Evolutionary conservation across 2,888 invertebrate genomes (phyloP).

Genomic region (Spicauda simplicius): DNA sequence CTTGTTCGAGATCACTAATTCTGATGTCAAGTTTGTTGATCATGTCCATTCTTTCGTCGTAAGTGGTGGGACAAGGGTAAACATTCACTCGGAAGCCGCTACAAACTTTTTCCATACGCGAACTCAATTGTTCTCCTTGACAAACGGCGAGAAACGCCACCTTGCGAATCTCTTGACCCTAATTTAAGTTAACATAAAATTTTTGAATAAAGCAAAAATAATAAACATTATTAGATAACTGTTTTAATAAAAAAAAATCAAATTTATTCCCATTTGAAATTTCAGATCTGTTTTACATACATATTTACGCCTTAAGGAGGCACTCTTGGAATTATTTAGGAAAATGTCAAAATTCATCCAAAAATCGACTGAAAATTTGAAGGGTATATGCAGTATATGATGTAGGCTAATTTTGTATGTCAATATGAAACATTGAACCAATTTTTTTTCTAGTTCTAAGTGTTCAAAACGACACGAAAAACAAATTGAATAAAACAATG

Average conservation of each 20-base stretch:
- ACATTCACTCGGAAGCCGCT: conserved; percentile 94
- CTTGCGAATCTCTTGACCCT: conserved; percentile 93
- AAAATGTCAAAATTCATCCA: no score
- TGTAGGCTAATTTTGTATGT: no score
- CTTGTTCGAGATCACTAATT: conserved; percentile 91
- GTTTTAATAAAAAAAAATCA: no score
- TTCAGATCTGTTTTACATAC: no score
- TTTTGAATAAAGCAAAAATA: no score
- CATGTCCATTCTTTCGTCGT: conserved; percentile 91
- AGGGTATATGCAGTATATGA: no score
- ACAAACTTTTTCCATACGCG: conserved; percentile 93
- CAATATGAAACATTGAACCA: no score
- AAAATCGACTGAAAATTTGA: no score
- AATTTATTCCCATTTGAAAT: no score
- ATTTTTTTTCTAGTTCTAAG: neutral
- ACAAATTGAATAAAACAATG: neutral
- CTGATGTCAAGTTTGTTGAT: conserved; percentile 90
- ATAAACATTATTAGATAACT: no score
- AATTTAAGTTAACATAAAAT: conserved; percentile 16
- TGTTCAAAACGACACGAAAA: neutral
- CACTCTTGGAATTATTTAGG: no score
- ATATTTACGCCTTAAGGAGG: no score
- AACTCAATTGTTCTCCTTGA: conserved; percentile 93
- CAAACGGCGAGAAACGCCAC: conserved; percentile 93
- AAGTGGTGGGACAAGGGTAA: conserved; percentile 94